These are phyloP conservation scores for Umimayanthus kanabou DNA, from an alignment of 92 coral and sea anemone species.

Conservation along the genomic window DNA sequence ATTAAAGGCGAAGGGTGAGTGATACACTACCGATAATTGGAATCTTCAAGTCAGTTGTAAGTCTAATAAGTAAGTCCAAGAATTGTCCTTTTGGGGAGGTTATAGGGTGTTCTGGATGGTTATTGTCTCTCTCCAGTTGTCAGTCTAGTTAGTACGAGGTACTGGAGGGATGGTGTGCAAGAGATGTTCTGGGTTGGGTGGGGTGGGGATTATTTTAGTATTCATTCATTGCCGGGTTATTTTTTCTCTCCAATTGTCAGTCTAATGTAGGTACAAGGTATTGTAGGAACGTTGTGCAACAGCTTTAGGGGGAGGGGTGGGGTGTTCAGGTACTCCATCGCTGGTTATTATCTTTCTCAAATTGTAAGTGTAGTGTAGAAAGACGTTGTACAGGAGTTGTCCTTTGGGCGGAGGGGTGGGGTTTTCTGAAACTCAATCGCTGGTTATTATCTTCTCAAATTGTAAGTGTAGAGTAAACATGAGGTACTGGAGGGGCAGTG, in stretches of 20 bases:
- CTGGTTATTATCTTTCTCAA: no score
- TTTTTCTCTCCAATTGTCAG: constrained; percentile 55
- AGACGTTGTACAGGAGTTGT: not conserved
- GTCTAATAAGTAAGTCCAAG: constrained; percentile 52
- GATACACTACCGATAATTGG: not conserved
- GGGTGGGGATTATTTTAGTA: not conserved
- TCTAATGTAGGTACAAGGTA: constrained; percentile 68
- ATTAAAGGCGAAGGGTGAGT: constrained; percentile 58
- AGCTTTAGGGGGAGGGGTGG: no score
- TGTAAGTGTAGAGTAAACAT: constrained; percentile 73
- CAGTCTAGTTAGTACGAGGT: constrained; percentile 66
- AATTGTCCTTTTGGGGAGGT: not conserved
- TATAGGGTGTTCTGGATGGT: not conserved
- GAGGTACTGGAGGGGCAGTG: constrained; percentile 55
- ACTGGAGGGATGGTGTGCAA: constrained; percentile 47
- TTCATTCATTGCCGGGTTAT: not conserved
- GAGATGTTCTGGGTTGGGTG: not conserved
- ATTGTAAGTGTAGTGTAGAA: no score
- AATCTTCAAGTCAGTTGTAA: constrained; percentile 46
- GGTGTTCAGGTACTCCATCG: no score
- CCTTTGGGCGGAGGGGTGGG: not conserved
- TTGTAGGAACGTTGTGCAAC: constrained; percentile 40
- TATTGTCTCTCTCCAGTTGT: constrained; percentile 43
- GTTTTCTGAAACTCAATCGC: not conserved
- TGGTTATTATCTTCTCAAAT: constrained; percentile 17